Evolutionary conservation across 2,797 vertebrate genomes (phyloP), one percentile per base, ranked within the genome.

Genomic region (Acanthiza pusilla): DNA sequence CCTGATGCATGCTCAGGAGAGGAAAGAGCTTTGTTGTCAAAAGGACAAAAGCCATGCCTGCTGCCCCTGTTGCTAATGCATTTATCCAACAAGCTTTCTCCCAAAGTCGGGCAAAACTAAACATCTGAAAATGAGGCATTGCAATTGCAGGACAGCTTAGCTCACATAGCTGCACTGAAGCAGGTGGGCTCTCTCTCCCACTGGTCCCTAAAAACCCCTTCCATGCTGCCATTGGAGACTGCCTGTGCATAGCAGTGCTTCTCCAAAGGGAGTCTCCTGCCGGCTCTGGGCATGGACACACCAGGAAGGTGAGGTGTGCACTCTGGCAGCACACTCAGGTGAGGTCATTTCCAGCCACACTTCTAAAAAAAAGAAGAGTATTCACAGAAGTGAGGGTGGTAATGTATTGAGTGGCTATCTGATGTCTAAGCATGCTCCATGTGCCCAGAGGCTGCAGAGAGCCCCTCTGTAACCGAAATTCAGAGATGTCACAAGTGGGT

Each of bases 401-500:
- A 16, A 68, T 2, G 13, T 60, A 30, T 7, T 17, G 34, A 67
- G 71, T 21, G 22, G 75, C 72, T 34, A 0, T 32, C 57, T 84
- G 62, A 29, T 6, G 3, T 40, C 40, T 38, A 6, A 73, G 43
- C 9, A 0, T 5, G 8, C 66, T 42, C 30, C 11, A 1, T 36
- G 38, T 84, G 63, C 77, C 40, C 81, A 13, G 61, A 22, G 58
- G 65, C 10, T 79, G 45, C 74, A 93, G 88, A 16, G 47, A 83
- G 66, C 50, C 62, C 2, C 75, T 86, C 60, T 47, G n/a, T 48
- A 65, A 58, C 72, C 80, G 81, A 86, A 80, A 89, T 50, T 84
- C 54, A 68, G 89, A 74, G 74, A 71, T 65, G 91, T 94, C 91
- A 82, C 93, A 54, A 94, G 91, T 90, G 94, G 93, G 75, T 92